Base-by-base conservation (phyloP, 2,113 vertebrate species). In the Merops nubicus region DNA sequence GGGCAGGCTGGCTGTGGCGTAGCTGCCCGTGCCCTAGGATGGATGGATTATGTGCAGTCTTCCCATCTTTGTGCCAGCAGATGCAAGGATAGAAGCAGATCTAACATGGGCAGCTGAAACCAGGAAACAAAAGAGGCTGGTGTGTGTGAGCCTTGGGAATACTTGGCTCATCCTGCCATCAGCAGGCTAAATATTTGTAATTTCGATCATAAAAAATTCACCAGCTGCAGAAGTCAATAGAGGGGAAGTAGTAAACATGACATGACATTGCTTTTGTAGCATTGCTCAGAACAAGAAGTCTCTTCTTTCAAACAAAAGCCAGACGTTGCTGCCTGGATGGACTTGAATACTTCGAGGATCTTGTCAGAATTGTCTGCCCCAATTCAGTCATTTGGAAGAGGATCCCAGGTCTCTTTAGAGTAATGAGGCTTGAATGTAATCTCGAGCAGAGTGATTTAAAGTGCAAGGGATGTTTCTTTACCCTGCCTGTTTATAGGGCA, bases 101-200 rank as follows among this genome's bases (percentile, higher is more conserved):
- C 96, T 51, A 54, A 93, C 75, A 15, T 22, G 94, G 94, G 89
- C 88, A 93, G 92, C 89, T 96, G 92, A 94, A 96, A 88, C 78
- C 91, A 89, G 82, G 88, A 85, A 96, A 96, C 94, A 92, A 97
- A 96, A 95, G 95, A 96, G 16, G 33, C 78, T 95, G 94, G 88
- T 95, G 93, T 97, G 93, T 80, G 28, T 13, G 93, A 96, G 96
- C 94, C 96, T 97, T 75, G 96, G 95, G 96, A 98, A 95, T 96
- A 93, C 95, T 97, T 95, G 97, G 92, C 95, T 93, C 92, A 94
- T 98, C 97, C 97, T 97, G 97, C 96, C 96, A 95, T 96, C 93
- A 96, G 96, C 97, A 98, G 96, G 95, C 94, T 97, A 97, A 98
- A 97, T 97, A 97, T 97, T 98, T 97, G 96, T 96, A 96, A 96